phyloP scores from a whole-genome alignment of 2,113 vertebrate species.

The Trochalopteron elliotii region DNA sequence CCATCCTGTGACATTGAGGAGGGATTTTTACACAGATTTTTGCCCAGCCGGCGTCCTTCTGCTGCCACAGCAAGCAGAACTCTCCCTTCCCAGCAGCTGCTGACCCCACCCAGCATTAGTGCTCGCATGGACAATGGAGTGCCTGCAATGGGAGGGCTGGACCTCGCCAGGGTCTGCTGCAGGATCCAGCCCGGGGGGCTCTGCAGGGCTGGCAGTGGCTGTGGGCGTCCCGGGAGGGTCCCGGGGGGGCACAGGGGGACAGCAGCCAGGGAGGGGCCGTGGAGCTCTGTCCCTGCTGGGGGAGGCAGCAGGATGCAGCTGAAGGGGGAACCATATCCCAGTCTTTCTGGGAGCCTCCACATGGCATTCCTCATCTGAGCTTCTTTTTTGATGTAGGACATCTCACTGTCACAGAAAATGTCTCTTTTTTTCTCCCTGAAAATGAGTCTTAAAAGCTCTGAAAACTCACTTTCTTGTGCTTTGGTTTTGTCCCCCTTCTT shows the following conservation, averaged over 20 bases:
- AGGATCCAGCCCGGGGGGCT: neutral
- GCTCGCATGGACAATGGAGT: neutral
- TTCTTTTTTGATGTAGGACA: neutral
- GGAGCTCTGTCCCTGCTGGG: neutral
- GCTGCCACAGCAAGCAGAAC: neutral
- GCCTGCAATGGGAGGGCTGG: neutral
- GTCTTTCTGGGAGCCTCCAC: fast-evolving
- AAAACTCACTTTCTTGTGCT: neutral
- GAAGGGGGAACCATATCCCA: neutral
- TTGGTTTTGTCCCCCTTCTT: neutral
- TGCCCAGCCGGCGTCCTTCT: neutral
- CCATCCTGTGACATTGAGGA: neutral
- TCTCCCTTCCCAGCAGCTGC: neutral
- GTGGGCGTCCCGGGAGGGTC: no score
- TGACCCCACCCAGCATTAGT: neutral
- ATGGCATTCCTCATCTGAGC: neutral
- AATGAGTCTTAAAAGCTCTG: neutral
- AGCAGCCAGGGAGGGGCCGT: fast-evolving
- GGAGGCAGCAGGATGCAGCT: fast-evolving
- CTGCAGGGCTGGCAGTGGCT: neutral
- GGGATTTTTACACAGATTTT: neutral
- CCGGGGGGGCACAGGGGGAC: no score
- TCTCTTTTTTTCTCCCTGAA: neutral
- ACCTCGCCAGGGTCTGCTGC: neutral
- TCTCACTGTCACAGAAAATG: neutral